Percentiles rank a stretch among this genome's conserved stretches.
Conservation (phyloP, 1,140 invertebrate species). For the Neodiprion fabricii region DNA sequence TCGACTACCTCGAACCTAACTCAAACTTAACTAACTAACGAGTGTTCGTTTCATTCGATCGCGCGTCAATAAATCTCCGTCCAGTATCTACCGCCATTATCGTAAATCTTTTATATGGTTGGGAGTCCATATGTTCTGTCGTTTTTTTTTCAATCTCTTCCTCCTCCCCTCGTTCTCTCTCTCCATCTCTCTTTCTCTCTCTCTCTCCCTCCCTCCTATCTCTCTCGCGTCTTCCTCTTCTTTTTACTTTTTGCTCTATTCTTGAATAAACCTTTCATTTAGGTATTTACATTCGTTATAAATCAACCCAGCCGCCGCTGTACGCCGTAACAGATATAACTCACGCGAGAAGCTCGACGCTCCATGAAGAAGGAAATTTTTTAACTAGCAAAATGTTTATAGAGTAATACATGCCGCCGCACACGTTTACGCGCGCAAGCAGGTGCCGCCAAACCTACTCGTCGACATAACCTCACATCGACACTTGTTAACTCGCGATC, state of each 20-base stretch:
- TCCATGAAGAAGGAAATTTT: too few species aligned
- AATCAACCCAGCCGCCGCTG: not conserved
- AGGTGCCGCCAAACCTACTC: too few species aligned
- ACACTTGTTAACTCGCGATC: too few species aligned
- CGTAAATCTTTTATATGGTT: slow-evolving; percentile 44
- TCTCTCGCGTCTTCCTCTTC: slow-evolving; percentile 19
- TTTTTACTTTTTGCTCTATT: slow-evolving; percentile 17
- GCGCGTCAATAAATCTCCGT: slow-evolving; percentile 40
- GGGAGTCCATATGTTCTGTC: slow-evolving; percentile 28
- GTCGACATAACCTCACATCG: too few species aligned
- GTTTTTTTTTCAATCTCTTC: slow-evolving; percentile 16
- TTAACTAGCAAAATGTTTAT: too few species aligned
- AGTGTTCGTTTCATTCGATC: slow-evolving; percentile 47
- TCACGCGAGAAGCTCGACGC: too few species aligned
- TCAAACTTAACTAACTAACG: slow-evolving; percentile 56
- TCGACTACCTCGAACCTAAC: slow-evolving; percentile 50
- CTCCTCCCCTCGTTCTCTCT: not conserved
- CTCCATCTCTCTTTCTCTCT: slow-evolving; percentile 10
- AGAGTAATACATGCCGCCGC: too few species aligned
- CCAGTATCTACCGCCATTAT: slow-evolving; percentile 45
- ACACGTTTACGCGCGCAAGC: too few species aligned
- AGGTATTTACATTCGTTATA: slow-evolving; percentile 33
- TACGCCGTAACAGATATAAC: not conserved
- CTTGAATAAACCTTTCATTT: slow-evolving; percentile 50
- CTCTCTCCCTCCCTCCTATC: not conserved